phyloP scores from a whole-genome alignment of 2,888 invertebrate species.

The Agrotis segetum region DNA sequence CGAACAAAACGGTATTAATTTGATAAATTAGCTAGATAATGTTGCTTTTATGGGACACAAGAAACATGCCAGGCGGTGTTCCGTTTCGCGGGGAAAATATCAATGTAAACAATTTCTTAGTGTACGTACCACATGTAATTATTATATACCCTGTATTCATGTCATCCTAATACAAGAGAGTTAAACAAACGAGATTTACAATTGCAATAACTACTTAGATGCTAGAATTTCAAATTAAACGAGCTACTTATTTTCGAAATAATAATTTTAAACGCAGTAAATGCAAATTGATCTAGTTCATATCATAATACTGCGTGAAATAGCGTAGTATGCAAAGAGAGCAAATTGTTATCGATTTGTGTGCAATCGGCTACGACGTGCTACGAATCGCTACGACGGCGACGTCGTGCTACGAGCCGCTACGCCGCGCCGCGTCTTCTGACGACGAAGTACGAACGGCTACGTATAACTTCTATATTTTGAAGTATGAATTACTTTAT shows the following conservation, averaged over 20 bases:
- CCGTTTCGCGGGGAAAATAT: too few species aligned
- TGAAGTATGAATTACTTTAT: neutral
- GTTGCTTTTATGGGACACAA: neutral
- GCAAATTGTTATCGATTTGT: neutral
- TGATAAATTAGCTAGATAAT: neutral
- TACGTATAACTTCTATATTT: neutral
- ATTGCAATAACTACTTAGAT: too few species aligned
- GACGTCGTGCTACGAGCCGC: neutral
- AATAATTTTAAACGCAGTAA: too few species aligned
- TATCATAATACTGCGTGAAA: neutral
- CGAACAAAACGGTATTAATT: neutral
- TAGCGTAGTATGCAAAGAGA: neutral
- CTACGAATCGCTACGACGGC: conserved; percentile 6
- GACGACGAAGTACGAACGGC: too few species aligned
- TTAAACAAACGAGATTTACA: too few species aligned
- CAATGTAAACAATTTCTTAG: too few species aligned
- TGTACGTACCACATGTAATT: too few species aligned
- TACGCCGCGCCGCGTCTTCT: neutral
- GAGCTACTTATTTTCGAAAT: too few species aligned
- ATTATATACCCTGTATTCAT: too few species aligned
- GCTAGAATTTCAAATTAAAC: too few species aligned
- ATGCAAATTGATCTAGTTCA: neutral
- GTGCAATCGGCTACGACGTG: conserved; percentile 1
- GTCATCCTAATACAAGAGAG: too few species aligned
- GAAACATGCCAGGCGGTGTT: neutral